Base-by-base conservation (phyloP, 2,888 invertebrate species). In the Creontiades dilutus region DNA sequence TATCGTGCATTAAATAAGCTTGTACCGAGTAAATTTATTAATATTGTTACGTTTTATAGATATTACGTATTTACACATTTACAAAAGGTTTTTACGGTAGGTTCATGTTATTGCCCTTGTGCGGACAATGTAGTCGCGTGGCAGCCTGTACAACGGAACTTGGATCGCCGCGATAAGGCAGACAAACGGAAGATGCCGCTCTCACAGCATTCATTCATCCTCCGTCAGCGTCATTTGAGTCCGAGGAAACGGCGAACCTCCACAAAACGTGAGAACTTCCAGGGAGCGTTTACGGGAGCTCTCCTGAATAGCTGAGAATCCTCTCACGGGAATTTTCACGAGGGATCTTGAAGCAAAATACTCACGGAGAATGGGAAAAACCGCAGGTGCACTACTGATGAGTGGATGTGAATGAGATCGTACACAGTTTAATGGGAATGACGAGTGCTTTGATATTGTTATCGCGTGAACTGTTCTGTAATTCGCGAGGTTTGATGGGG, bases 311-410 rank as follows among this genome's bases (percentile, higher is more conserved):
- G 82, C 48, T 82, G 82, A 52, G 82, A 82, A 82, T 55, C 47
- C 23, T 82, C 82, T 48, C 82, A 82, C 82, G 82, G 82, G 82
- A 82, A 82, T 82, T 52, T 82, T 82, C 82, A 16, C 82, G 14
- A 52, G 82, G 52, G 82, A 82, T 27, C 82, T 19, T 46, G 47
- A 46, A 37, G 28, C 4, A 16, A 13, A 47, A 46, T 12, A 23
- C 16, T 46, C 37, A 37, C 37, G 37, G 37, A 37, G 37, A 37
- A 81, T 14, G 46, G 13, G n/a, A 48, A 81, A 81, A 47, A 16
- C 12, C 81, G 47, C 81, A 81, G 81, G 81, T 81, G 81, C 81
- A 23, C 81, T 47, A 81, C 81, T 48, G 19, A 48, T 2, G 78
- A 7, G 7, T 37, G 37, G 37, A 37, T 78, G 16, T 28, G 46